Percentiles rank a stretch among this genome's conserved stretches.
phyloP scores from a whole-genome alignment of 2,888 invertebrate species.

The Adela reaumurella region DNA sequence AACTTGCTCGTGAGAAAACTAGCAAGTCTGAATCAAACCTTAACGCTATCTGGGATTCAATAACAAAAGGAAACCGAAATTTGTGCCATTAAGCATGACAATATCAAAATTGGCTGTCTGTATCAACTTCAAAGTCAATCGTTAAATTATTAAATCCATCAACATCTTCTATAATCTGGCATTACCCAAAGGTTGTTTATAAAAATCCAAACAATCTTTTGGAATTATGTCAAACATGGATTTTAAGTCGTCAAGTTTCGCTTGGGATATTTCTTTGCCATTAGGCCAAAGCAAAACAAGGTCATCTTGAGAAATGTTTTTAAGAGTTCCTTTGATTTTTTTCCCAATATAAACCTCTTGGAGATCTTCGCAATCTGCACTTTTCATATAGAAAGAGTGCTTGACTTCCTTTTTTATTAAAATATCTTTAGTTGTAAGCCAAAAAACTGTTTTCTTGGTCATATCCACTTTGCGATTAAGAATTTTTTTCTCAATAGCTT shows the following conservation, averaged over 20 bases:
- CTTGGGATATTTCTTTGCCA: constrained; percentile 11
- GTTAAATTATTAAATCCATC: too few relatives aligned
- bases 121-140: too few relatives aligned
- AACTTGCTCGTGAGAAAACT: too few relatives aligned
- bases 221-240: constrained; percentile 10
- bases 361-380: too few relatives aligned
- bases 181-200: constrained; percentile 5
- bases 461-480: constrained; percentile 1
- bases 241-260: constrained; percentile 11
- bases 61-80: too few relatives aligned
- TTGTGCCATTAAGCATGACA: too few relatives aligned
- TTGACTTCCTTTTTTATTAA: constrained; percentile 2
- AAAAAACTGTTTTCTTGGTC: constrained; percentile 6
- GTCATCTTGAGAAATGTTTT: neutral
- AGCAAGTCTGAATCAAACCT: too few relatives aligned
- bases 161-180: constrained; percentile 6
- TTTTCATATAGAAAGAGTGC: too few relatives aligned
- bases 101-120: too few relatives aligned
- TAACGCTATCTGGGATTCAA: too few relatives aligned
- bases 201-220: constrained; percentile 8
- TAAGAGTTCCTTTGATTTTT: too few relatives aligned
- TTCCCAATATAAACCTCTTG: too few relatives aligned
- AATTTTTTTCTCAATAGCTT: constrained; percentile 4
- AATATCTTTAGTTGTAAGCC: constrained; percentile 10
- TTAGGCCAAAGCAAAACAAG: constrained; percentile 11